Conservation (phyloP, 2,888 invertebrate species). For the Furcula furcula region DNA sequence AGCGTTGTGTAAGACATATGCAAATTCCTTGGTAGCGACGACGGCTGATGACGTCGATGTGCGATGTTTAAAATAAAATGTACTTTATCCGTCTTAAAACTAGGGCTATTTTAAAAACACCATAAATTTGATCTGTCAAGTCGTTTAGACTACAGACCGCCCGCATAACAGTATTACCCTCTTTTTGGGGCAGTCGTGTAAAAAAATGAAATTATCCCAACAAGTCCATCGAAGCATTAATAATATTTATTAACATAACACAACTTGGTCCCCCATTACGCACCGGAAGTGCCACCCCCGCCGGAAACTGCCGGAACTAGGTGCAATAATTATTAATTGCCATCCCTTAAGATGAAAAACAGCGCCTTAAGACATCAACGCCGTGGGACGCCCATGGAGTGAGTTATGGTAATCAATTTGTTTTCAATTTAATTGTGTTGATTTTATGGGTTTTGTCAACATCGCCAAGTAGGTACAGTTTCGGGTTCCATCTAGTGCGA, state of each 20-base stretch:
- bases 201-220: constrained; percentile 10
- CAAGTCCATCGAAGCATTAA: constrained; percentile 32
- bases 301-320: constrained; percentile 69
- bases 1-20: too few relatives aligned
- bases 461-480: too few relatives aligned
- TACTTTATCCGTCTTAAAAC: too few relatives aligned
- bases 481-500: too few relatives aligned
- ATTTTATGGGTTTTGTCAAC: constrained; percentile 18
- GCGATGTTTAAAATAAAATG: too few relatives aligned
- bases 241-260: constrained; percentile 53
- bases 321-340: constrained; percentile 80
- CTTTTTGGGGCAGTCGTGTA: too few relatives aligned
- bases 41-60: too few relatives aligned
- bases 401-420: constrained; percentile 28
- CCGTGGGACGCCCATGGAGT: constrained; percentile 48
- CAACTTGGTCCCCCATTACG: constrained; percentile 31
- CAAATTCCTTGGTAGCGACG: too few relatives aligned
- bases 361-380: constrained; percentile 58
- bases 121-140: too few relatives aligned
- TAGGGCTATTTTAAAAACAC: too few relatives aligned
- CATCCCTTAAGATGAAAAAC: constrained; percentile 48
- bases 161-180: too few relatives aligned
- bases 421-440: constrained; percentile 39
- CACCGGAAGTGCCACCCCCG: constrained; percentile 53
- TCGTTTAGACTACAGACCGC: too few relatives aligned